Evolutionary conservation across 2,888 invertebrate species (phyloP), one percentile per base, ranked within the genome.

Genomic region (Mylabris sibirica): DNA sequence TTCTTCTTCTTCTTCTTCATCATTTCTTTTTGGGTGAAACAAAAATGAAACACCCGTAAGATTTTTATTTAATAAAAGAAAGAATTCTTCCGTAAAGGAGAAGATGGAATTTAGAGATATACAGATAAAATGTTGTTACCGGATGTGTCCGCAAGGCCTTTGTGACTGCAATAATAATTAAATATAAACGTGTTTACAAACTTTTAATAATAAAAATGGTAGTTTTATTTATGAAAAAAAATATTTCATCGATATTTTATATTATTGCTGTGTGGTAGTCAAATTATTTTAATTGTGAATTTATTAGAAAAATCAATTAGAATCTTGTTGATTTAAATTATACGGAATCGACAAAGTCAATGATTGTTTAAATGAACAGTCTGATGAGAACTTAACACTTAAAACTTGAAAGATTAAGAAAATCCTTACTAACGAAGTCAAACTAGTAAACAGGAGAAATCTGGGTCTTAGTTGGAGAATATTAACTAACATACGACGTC

Each of bases 151-250:
- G 20, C 53, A 61, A 12, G 35, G 67, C 64, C 66, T 69, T 63
- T 67, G 67, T 67, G 69, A 66, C 69, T 63, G 49, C 60, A 63
- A 63, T 69, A 60, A 69, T 61, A 69, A 69, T 66, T 44, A 53
- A 53, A 53, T 22, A 53, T 53, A 22, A 53, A 53, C 53, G 53
- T 53, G 53, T 53, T 22, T 22, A 53, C 20, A 53, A 53, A 53
- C 20, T 53, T 22, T 1, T 53, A 22, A 22, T 20, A 53, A 53
- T 22, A 20, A 53, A 41, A 22, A 20, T n/a, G 22, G 9, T 20
- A 20, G 1, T 17, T 49, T 49, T 49, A 8, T 20, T 49, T 49
- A n/a, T 20, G 49, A 20, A 3, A 53, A 4, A 22, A 20, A n/a
- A n/a, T n/a, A 22, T 53, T 53, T 8, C 11, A 53, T 12, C 20